Evolutionary conservation across 2,888 invertebrate species (phyloP).

Genomic region (Netelia virgata): DNA sequence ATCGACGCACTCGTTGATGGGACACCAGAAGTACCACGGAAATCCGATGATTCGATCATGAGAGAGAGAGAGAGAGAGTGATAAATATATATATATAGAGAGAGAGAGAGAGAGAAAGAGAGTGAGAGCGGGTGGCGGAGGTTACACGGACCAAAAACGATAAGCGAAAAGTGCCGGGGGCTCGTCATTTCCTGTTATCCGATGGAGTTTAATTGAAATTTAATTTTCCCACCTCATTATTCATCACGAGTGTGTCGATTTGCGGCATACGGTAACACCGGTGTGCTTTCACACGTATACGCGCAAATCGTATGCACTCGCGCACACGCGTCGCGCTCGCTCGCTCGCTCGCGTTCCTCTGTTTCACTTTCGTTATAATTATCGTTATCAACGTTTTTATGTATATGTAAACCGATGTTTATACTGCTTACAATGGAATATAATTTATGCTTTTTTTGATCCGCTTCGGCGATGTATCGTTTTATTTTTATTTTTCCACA

Average conservation of each 20-base stretch:
- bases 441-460: slow-evolving; percentile 61
- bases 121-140: slow-evolving; percentile 7
- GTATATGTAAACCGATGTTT: slow-evolving; percentile 14
- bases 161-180: slow-evolving; percentile 67
- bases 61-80: slow-evolving; percentile 37
- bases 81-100: too few species aligned
- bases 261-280: slow-evolving; percentile 70
- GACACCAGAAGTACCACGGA: slow-evolving; percentile 54
- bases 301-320: slow-evolving; percentile 23
- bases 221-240: slow-evolving; percentile 81
- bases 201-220: slow-evolving; percentile 79
- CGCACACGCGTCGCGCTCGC: slow-evolving; percentile 14
- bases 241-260: slow-evolving; percentile 80
- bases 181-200: slow-evolving; percentile 76
- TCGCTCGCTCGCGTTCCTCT: slow-evolving; percentile 43
- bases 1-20: slow-evolving; percentile 48
- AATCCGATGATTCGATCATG: slow-evolving; percentile 66
- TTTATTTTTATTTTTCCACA: slow-evolving; percentile 43
- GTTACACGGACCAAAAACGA: slow-evolving; percentile 64
- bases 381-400: slow-evolving; percentile 47
- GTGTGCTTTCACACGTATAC: slow-evolving; percentile 73
- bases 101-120: slow-evolving; percentile 36
- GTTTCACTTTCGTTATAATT: slow-evolving; percentile 69
- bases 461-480: slow-evolving; percentile 50
- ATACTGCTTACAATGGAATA: slow-evolving; percentile 53